phyloP scores from a whole-genome alignment of 2,888 invertebrate species.

The Macrosiphum euphorbiae region DNA sequence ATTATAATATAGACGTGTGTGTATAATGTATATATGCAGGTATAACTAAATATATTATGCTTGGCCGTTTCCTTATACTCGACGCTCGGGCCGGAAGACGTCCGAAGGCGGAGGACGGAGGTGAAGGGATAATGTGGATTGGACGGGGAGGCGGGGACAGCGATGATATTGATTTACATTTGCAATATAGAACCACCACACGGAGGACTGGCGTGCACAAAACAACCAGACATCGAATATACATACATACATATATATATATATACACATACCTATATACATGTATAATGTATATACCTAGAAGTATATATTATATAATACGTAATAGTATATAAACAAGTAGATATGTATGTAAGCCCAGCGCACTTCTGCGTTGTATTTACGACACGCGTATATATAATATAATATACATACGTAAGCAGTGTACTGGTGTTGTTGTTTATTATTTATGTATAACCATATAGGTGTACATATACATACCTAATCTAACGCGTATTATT shows the following conservation, averaged over 20 bases:
- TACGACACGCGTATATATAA: not conserved
- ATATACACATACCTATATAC: not conserved
- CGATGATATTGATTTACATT: constrained; percentile 30
- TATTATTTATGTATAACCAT: not conserved
- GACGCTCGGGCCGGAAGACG: not conserved
- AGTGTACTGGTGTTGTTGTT: not conserved
- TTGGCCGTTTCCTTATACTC: not conserved
- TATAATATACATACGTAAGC: not conserved
- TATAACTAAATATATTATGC: not conserved
- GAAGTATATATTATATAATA: not conserved
- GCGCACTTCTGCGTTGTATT: not conserved
- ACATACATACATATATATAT: not conserved
- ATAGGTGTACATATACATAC: not conserved
- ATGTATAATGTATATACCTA: not conserved
- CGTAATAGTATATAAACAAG: not conserved
- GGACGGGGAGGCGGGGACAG: not conserved
- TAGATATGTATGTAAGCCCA: not conserved
- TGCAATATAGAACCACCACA: not conserved
- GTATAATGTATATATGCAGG: not conserved
- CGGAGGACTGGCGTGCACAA: not conserved
- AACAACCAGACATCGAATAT: constrained; percentile 6
- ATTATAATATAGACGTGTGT: not conserved
- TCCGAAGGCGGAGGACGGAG: not conserved
- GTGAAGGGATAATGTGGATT: not conserved
- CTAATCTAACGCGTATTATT: not conserved